A percentile compares a stretch with the other conserved stretches of the same genome.
Evolutionary conservation across 2,113 vertebrate genomes (phyloP).

Genomic region (Sula dactylatra): DNA sequence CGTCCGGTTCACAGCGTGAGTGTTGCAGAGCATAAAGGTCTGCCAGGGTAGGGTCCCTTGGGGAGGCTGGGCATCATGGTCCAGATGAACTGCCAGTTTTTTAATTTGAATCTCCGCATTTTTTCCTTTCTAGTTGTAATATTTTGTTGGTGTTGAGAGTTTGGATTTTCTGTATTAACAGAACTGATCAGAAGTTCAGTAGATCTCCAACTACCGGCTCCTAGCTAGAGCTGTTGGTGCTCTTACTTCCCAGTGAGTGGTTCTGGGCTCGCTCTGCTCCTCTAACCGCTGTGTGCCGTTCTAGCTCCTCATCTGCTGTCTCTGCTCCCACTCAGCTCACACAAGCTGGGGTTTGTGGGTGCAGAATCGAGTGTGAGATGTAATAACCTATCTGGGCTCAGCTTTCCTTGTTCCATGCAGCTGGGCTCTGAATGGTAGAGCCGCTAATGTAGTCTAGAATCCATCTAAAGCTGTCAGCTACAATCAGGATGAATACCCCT

Average conservation of each 20-base stretch:
- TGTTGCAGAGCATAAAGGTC: not conserved
- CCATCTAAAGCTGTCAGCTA: not conserved
- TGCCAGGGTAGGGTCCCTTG: not conserved
- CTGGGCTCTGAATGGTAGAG: not conserved
- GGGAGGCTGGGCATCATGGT: not conserved
- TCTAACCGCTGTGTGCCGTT: not conserved
- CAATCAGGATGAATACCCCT: not conserved
- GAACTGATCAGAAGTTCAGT: not conserved
- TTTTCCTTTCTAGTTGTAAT: not conserved
- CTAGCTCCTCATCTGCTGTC: not conserved
- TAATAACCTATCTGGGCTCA: not conserved
- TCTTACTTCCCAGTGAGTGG: not conserved
- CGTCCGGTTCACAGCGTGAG: fast-evolving
- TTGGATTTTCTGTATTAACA: not conserved
- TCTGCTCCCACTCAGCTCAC: not conserved
- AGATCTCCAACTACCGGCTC: not conserved
- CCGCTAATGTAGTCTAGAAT: not conserved
- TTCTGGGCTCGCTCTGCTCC: not conserved
- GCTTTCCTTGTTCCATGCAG: not conserved
- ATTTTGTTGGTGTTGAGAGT: not conserved
- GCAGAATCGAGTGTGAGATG: not conserved
- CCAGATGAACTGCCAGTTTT: not conserved
- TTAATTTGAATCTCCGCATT: not conserved
- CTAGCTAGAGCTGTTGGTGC: slow-evolving; percentile 24
- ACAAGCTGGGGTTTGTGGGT: not conserved